Conservation (phyloP, 2,797 vertebrate genomes). For the Epinephelus coioides region DNA sequence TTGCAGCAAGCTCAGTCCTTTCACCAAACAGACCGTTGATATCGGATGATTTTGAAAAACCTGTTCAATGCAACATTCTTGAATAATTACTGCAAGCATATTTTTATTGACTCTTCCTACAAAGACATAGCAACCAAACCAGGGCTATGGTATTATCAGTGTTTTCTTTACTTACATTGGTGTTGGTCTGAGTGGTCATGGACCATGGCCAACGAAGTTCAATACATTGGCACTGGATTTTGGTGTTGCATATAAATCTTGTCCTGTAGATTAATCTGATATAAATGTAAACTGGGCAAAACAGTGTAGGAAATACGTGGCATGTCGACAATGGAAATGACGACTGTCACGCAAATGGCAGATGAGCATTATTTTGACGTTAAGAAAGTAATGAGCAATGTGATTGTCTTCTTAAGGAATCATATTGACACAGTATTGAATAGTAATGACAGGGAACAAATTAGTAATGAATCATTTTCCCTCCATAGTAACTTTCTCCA, state of each 20-base stretch:
- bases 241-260: constrained; percentile 12
- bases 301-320: neutral
- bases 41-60: constrained; percentile 2
- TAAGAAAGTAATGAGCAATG: neutral
- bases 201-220: neutral
- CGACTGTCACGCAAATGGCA: neutral
- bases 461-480: constrained; percentile 1
- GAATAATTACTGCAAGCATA: neutral
- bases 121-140: neutral
- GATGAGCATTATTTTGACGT: neutral
- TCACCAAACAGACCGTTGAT: neutral
- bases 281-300: neutral
- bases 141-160: neutral
- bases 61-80: constrained; percentile 5
- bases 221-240: neutral
- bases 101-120: neutral
- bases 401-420: neutral
- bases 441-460: neutral
- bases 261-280: neutral
- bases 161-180: neutral
- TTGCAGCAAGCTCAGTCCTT: neutral
- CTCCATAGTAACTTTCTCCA: neutral
- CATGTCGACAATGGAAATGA: neutral
- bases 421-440: neutral
- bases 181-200: neutral